Evolutionary conservation across 2,888 invertebrate genomes (phyloP).

Genomic region (Cyclophora punctaria): DNA sequence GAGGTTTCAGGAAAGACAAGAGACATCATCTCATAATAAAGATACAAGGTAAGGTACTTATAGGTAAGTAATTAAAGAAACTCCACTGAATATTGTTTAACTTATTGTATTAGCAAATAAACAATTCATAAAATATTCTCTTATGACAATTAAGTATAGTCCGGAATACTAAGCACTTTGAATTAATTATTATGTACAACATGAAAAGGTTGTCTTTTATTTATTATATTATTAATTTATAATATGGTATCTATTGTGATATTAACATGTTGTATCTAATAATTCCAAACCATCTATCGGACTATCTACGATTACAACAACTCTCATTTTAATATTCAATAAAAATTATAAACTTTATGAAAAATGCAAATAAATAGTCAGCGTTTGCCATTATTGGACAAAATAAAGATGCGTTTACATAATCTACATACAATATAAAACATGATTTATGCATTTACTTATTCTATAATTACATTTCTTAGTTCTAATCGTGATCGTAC

Average conservation of each 20-base stretch:
- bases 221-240: conserved; percentile 8
- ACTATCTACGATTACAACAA: conserved; percentile 60
- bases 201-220: conserved; percentile 25
- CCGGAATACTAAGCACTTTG: conserved; percentile 47
- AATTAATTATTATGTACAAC: conserved; percentile 38
- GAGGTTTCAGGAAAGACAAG: no score
- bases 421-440: conserved; percentile 70
- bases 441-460: conserved; percentile 65
- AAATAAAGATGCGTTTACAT: conserved; percentile 62
- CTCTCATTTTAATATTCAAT: conserved; percentile 42
- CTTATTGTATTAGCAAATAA: conserved; percentile 78
- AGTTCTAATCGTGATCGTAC: conserved; percentile 54
- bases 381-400: conserved; percentile 56
- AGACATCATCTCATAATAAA: no score
- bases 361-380: conserved; percentile 74
- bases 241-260: conserved; percentile 1
- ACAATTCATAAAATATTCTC: conserved; percentile 74
- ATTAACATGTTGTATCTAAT: conserved; percentile 29
- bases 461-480: conserved; percentile 68
- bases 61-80: conserved; percentile 15
- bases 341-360: conserved; percentile 69
- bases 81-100: conserved; percentile 41
- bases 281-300: conserved; percentile 22
- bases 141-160: conserved; percentile 61
- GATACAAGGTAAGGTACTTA: conserved; percentile 22